These are phyloP conservation scores for Pogonocherus hispidulus DNA, from an alignment of 2,888 invertebrate species.

Conservation along the genomic window DNA sequence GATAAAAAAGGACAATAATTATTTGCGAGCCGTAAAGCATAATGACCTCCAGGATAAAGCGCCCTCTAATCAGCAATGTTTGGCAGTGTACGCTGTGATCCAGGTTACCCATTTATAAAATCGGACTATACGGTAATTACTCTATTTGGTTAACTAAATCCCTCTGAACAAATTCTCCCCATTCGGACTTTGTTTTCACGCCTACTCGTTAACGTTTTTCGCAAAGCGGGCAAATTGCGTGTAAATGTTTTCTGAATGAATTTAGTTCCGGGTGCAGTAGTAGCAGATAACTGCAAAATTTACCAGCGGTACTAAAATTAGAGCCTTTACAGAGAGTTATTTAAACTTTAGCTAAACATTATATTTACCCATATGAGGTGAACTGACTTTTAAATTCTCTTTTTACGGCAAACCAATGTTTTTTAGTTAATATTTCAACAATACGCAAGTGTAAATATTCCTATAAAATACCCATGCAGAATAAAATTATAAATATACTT, in stretches of 20 bases:
- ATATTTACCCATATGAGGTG: too few species aligned
- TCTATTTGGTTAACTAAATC: constrained; percentile 22
- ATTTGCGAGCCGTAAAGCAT: neutral
- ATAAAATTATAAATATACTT: too few species aligned
- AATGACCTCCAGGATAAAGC: neutral
- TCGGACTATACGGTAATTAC: constrained; percentile 27
- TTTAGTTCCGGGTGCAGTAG: neutral
- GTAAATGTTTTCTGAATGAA: constrained; percentile 9
- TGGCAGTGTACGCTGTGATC: constrained; percentile 22
- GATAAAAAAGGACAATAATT: neutral
- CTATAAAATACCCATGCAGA: too few species aligned
- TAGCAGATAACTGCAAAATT: too few species aligned
- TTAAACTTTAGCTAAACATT: too few species aligned
- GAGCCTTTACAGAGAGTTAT: too few species aligned
- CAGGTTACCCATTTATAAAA: constrained; percentile 8
- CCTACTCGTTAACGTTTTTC: constrained; percentile 11
- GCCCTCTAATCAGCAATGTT: constrained; percentile 26
- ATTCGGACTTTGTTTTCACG: constrained; percentile 9
- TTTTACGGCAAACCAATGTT: too few species aligned
- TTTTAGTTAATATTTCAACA: too few species aligned
- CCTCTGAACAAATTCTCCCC: constrained; percentile 11
- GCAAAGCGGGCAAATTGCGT: neutral
- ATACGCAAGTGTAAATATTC: too few species aligned
- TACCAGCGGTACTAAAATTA: too few species aligned
- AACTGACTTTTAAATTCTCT: too few species aligned